Evolutionary conservation across 2,888 invertebrate species (phyloP).

Genomic region (Lypha dubia): DNA sequence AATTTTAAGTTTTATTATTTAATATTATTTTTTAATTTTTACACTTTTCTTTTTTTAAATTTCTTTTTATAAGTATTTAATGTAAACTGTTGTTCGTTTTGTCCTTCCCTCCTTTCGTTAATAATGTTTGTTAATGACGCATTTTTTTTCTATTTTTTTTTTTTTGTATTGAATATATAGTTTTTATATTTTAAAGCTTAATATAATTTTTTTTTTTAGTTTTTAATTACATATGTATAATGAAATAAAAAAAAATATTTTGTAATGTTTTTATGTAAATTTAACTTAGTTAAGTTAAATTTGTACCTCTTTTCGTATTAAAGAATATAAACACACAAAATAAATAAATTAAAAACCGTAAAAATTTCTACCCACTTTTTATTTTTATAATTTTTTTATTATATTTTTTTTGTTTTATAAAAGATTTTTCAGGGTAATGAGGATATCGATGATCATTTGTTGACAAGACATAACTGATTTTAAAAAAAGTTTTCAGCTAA

Average conservation of each 20-base stretch:
- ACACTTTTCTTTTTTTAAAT: conserved; percentile 53
- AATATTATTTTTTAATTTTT: conserved; percentile 57
- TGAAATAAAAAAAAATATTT: conserved; percentile 59
- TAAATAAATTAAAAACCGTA: conserved; percentile 65
- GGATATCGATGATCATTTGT: too few relatives aligned
- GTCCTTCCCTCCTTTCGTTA: conserved; percentile 46
- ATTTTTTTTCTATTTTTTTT: conserved; percentile 55
- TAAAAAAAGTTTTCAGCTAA: too few relatives aligned
- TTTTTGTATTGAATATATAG: conserved; percentile 71
- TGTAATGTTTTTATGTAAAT: conserved; percentile 73
- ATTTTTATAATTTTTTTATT: conserved; percentile 11
- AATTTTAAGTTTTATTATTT: too few relatives aligned
- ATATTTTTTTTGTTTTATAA: conserved; percentile 13
- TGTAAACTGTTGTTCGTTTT: conserved; percentile 61
- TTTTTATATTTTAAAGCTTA: conserved; percentile 69
- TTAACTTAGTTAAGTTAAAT: conserved; percentile 73
- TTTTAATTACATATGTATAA: conserved; percentile 63
- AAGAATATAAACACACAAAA: conserved; percentile 60
- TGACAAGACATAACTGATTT: too few relatives aligned
- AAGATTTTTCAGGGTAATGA: background rate
- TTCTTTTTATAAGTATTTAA: conserved; percentile 66
- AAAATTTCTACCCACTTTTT: conserved; percentile 24
- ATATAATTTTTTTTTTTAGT: conserved; percentile 68
- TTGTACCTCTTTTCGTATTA: conserved; percentile 73
- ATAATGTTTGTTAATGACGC: conserved; percentile 64